Evolutionary conservation across 2,888 invertebrate genomes (phyloP), one percentile per base, ranked within the genome.

Genomic region (Scaptomyza flava): DNA sequence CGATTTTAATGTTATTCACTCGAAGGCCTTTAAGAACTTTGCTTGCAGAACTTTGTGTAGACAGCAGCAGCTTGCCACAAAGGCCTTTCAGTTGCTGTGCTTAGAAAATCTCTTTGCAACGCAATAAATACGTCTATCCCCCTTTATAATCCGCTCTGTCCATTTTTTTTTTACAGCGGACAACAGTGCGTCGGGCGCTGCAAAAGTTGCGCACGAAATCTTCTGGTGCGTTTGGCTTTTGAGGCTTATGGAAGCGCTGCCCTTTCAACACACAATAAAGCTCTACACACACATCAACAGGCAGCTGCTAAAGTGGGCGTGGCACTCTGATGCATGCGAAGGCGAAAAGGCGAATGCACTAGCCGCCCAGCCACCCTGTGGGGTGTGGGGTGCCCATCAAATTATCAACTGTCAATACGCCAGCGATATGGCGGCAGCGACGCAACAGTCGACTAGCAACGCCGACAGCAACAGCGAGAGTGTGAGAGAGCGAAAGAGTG

Each of bases 371-470:
- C 67, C 68, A 46, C 61, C 64, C 48, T 52, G 72, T 53, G 50
- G 73, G 56, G 61, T 60, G 57, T 77, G 83, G 66, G 72, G 61
- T 47, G 54, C 76, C 83, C 89, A 87, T 89, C 89, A 89, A 82
- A 89, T 89, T 85, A 87, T 79, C 81, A 73, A 79, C 89, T 85
- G 83, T 79, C 88, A 89, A 89, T 74, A 79, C 72, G 76, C 58
- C 68, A 72, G 58, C 58, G 56, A 70, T 56, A 73, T 47, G 57
- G 56, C 65, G 63, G 63, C 65, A 68, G 63, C 66, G 60, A 51
- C 43, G 45, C 63, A 64, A 56, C 64, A 64, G 48, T 30, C 46
- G 46, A 43, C 52, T 53, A 45, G 20, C 59, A 30, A n/a, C 36
- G n/a, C 12, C 43, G n/a, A 51, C 38, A 36, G 3, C 38, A 30